Evolutionary conservation across 2,888 invertebrate species (phyloP), one percentile per base, ranked within the genome.

Genomic region (Nymphalis urticae): DNA sequence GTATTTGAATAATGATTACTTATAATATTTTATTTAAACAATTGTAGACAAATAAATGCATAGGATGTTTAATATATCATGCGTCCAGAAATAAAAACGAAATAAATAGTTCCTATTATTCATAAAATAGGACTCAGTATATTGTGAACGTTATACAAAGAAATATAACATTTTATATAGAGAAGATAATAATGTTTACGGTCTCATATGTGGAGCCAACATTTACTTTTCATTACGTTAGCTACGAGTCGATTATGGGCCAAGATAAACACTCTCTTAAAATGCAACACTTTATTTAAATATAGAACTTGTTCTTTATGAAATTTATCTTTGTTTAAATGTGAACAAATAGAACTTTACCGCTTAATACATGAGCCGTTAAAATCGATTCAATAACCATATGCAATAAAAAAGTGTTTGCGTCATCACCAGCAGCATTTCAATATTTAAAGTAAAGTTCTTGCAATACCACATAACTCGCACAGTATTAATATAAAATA

Each of bases 1-100:
- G 74, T 78, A 78, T 88, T 86, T 84, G 84, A 82, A 78, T 75
- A 6, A 13, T 54, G 16, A 3, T 17, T 24, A 27, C 3, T 53
- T 1, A 9, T 10, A 16, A 1, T 17, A 27, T 24, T 54, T 17
- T 24, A 21, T 54, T 21, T n/a, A 50, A 19, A 19, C 19, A 2
- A 19, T 19, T n/a, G 10, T 50, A 7, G 7, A 2, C 0, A 10
- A 10, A 19, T 51, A 51, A 9, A 2, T 51, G 21, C 21, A 10
- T 51, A 32, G 27, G 27, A 32, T 32, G 6, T 32, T 32, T 32
- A 32, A 32, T 32, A 42, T 13, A 13, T 13, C 13, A 42, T 13
- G 2, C 13, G 13, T 13, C 42, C 42, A 42, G 13, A 42, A 13
- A 42, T 13, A 4, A 4, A 13, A 42, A 13, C 42, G 13, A 42